Base-by-base conservation (phyloP, 2,113 vertebrate species). In the Grammomys surdaster region DNA sequence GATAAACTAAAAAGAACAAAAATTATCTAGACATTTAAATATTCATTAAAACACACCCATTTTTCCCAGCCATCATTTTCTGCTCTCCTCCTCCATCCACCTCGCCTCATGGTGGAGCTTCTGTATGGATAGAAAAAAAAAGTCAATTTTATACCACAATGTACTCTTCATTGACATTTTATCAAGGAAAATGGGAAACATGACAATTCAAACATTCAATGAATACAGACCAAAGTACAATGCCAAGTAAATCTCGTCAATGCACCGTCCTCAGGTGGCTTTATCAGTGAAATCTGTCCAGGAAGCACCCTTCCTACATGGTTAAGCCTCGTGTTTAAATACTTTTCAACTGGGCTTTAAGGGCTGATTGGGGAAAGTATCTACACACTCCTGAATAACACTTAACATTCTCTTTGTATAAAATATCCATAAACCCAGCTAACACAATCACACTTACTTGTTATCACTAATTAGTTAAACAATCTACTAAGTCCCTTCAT, bases 71-170 rank as follows among this genome's bases (percentile, higher is more conserved):
- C 99, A 98, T 99, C 99, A 97, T 98, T 98, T 33, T 98, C 99
- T 22, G 99, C 99, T 98, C 98, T 99, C 98, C 99, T 99, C 98
- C 98, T 99, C 99, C 99, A 99, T 97, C 99, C 99, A 98, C 99
- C 99, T 98, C 99, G 99, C 99, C 99, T 99, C 99, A 99, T 99
- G 98, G 98, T 99, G 99, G 99, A 98, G 97, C 96, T 97, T 98
- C 98, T 99, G 99, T 51, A 96, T 73, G 93, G 94, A 80, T 4
- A 76, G 40, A 16, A n/a, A 91, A 95, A 58, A 94, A 96, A 87
- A 24, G 8, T 88, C 81, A 94, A 88, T 93, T 97, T 98, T 95
- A 48, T 94, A 95, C 93, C 58, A 1, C 9, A 88, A 72, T 20
- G 1, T 54, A 91, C 12, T 60, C 67, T 48, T 94, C n/a, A 69